Conservation (phyloP, 1,140 invertebrate species). For the Ptiloglossa arizonensis region DNA sequence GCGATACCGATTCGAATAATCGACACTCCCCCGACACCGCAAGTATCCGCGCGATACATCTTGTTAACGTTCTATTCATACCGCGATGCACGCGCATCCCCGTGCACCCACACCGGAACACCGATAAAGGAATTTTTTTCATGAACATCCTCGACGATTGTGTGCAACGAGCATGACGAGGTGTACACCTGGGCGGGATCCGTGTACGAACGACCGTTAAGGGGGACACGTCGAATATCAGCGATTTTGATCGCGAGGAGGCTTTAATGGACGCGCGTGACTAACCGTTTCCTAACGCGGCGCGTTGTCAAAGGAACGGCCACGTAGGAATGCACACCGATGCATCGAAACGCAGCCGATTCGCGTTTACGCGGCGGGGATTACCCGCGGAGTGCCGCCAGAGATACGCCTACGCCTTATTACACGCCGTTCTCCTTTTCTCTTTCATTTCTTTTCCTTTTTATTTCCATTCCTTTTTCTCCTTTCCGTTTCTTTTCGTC, state of each 20-base stretch:
- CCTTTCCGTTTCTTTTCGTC: too few species aligned
- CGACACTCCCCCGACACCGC: too few species aligned
- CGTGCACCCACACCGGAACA: slow-evolving; percentile 25
- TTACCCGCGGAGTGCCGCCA: not conserved
- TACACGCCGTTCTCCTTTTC: not conserved
- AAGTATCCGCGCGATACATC: slow-evolving; percentile 24
- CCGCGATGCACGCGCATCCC: not conserved
- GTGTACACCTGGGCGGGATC: slow-evolving; percentile 41
- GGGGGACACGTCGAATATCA: slow-evolving; percentile 45
- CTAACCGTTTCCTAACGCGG: slow-evolving; percentile 55
- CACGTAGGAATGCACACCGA: too few species aligned
- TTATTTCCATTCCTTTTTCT: too few species aligned
- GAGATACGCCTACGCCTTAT: not conserved
- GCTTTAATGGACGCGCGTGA: slow-evolving; percentile 59
- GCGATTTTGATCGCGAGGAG: slow-evolving; percentile 55
- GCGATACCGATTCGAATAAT: not conserved
- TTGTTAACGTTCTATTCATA: slow-evolving; percentile 45
- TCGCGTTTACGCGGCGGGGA: not conserved
- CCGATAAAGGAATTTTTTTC: slow-evolving; percentile 41
- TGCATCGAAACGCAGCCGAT: too few species aligned
- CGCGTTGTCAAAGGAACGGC: slow-evolving; percentile 58
- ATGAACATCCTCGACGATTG: slow-evolving; percentile 56
- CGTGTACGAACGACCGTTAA: slow-evolving; percentile 44
- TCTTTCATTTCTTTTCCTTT: not conserved
- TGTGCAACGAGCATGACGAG: slow-evolving; percentile 56